phyloP scores from a whole-genome alignment of 2,797 vertebrate genomes.

The Liparis tanakae region DNA sequence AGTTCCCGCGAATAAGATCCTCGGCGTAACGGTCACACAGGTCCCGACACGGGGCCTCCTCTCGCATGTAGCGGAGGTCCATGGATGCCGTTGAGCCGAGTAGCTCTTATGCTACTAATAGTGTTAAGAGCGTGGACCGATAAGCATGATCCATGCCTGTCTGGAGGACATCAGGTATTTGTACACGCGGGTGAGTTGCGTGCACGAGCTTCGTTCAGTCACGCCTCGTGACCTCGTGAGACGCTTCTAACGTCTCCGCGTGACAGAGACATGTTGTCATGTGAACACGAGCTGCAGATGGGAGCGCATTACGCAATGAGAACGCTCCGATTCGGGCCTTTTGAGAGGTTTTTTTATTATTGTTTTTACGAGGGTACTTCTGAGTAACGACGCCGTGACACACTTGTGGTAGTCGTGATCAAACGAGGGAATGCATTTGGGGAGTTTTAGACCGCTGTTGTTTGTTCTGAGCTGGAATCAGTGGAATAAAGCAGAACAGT shows the following conservation, averaged over 20 bases:
- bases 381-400: too few relatives aligned
- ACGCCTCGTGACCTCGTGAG: too few relatives aligned
- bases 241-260: too few relatives aligned
- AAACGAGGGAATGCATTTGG: background rate
- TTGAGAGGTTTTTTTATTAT: background rate
- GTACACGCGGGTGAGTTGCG: too few relatives aligned
- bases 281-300: too few relatives aligned
- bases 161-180: too few relatives aligned
- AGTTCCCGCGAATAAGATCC: conserved; percentile 44
- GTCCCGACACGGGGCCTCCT: conserved; percentile 3
- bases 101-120: too few relatives aligned
- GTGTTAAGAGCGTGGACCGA: background rate
- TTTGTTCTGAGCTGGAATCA: background rate
- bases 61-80: background rate
- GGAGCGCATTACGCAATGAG: background rate
- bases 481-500: background rate
- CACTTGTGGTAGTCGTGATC: background rate
- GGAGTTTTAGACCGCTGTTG: background rate
- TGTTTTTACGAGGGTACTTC: too few relatives aligned
- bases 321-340: background rate
- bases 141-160: too few relatives aligned
- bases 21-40: background rate
- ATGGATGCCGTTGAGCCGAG: too few relatives aligned
- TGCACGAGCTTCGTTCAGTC: too few relatives aligned
- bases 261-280: too few relatives aligned